Evolutionary conservation across 1,140 invertebrate species (phyloP).

Genomic region (Hestina assimilis): DNA sequence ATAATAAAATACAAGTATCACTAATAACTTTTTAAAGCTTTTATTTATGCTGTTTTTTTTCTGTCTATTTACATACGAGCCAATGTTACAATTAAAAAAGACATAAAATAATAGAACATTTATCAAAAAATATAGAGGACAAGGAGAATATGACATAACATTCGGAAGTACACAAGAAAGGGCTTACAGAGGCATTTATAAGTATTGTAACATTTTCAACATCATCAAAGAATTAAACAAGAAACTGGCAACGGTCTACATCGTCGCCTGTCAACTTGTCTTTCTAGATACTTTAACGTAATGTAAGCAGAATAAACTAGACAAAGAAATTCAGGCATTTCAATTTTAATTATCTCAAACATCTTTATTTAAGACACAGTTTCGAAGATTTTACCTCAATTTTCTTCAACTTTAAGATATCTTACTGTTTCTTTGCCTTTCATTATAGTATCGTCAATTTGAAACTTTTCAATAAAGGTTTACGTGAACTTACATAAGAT

Average conservation of each 20-base stretch:
- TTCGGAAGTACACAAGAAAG: too few relatives aligned
- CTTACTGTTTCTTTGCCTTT: constrained; percentile 2
- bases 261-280: constrained; percentile 11
- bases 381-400: background rate
- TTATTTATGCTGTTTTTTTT: too few relatives aligned
- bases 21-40: too few relatives aligned
- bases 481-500: too few relatives aligned
- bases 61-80: too few relatives aligned
- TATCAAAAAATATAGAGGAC: too few relatives aligned
- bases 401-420: constrained; percentile 4
- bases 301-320: constrained; percentile 10
- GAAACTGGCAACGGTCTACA: background rate
- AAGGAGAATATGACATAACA: too few relatives aligned
- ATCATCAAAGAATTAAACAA: constrained; percentile 1
- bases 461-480: background rate
- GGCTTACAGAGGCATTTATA: background rate
- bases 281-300: constrained; percentile 8
- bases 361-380: constrained; percentile 9
- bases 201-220: background rate
- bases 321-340: constrained; percentile 16
- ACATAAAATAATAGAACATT: too few relatives aligned
- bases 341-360: constrained; percentile 14
- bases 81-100: too few relatives aligned
- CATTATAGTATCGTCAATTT: constrained; percentile 1
- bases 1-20: too few relatives aligned